Evolutionary conservation across 2,113 vertebrate species (phyloP).

Genomic region (Lagopus muta): DNA sequence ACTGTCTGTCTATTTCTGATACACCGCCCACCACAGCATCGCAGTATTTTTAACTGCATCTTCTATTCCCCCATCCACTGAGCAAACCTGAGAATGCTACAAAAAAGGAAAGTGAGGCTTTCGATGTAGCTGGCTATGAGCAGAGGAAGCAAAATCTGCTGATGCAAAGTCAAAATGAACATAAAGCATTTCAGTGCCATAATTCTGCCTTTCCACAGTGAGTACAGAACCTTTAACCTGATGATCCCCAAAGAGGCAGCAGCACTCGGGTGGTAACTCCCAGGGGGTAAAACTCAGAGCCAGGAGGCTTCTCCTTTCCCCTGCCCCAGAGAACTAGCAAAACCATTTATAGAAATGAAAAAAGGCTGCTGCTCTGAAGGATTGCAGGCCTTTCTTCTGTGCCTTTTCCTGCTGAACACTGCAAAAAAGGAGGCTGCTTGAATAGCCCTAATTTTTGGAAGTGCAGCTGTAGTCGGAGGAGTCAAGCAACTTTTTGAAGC

Average conservation of each 20-base stretch:
- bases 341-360: neutral
- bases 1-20: constrained; percentile 69
- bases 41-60: constrained; percentile 62
- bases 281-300: neutral
- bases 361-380: rapidly evolving
- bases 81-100: constrained; percentile 2
- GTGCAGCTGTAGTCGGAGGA: neutral
- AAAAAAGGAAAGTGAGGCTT: constrained; percentile 19
- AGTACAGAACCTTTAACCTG: neutral
- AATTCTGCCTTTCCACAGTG: neutral
- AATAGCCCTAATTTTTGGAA: neutral
- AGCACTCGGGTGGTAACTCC: neutral
- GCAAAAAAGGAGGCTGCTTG: neutral
- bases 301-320: neutral
- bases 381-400: neutral
- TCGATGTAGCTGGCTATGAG: neutral
- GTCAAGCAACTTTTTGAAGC: neutral
- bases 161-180: neutral
- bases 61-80: constrained; percentile 1
- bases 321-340: neutral
- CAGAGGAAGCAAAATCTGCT: neutral
- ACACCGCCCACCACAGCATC: constrained; percentile 48
- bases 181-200: neutral
- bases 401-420: neutral
- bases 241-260: neutral